phyloP scores from a whole-genome alignment of 2,888 invertebrate species.

The Timema cristinae region DNA sequence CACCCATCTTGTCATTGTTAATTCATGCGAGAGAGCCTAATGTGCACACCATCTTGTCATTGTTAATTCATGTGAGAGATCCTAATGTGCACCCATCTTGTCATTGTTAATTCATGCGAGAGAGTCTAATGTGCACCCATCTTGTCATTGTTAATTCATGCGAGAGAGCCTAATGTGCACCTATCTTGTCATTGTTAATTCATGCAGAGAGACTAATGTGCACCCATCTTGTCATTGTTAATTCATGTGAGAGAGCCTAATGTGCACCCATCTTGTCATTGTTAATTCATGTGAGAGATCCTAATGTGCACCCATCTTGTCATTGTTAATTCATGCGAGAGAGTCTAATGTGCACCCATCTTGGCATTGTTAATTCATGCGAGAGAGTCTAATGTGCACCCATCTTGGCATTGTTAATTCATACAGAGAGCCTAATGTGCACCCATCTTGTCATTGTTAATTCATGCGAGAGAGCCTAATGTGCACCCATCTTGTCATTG shows the following conservation, averaged over 20 bases:
- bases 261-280: not conserved
- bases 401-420: too few relatives aligned
- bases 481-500: too few relatives aligned
- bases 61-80: too few relatives aligned
- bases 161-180: too few relatives aligned
- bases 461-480: not conserved
- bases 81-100: not conserved
- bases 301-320: too few relatives aligned
- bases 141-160: too few relatives aligned
- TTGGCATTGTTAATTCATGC: conserved; percentile 1
- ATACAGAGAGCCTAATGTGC: too few relatives aligned
- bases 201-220: not conserved
- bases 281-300: conserved; percentile 2
- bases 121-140: too few relatives aligned
- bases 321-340: too few relatives aligned
- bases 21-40: not conserved
- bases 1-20: not conserved
- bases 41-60: too few relatives aligned
- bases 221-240: too few relatives aligned
- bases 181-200: not conserved
- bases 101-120: conserved; percentile 6
- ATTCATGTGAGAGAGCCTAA: too few relatives aligned
- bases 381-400: not conserved
- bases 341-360: not conserved
- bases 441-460: not conserved